Evolutionary conservation across 2,888 invertebrate genomes (phyloP).

Genomic region (Orgyia antiqua): DNA sequence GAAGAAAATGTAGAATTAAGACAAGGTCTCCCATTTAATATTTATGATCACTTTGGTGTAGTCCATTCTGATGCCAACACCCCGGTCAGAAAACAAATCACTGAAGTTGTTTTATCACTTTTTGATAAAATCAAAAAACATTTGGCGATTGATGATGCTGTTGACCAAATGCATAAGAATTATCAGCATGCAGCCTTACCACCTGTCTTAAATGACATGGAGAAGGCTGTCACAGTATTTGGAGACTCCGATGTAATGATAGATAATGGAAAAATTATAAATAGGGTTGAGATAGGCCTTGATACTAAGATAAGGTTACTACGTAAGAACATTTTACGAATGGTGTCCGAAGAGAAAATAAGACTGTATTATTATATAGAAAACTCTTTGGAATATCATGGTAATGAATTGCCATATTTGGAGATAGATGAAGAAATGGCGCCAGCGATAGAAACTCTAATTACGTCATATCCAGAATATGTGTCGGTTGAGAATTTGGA

Average conservation of each 20-base stretch:
- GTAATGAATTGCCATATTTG: slow-evolving; percentile 82
- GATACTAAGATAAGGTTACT: slow-evolving; percentile 80
- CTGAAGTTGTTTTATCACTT: slow-evolving; percentile 70
- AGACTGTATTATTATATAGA: slow-evolving; percentile 89
- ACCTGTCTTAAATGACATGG: slow-evolving; percentile 83
- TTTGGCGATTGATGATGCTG: slow-evolving; percentile 85
- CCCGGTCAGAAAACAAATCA: slow-evolving; percentile 67
- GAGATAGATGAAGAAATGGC: slow-evolving; percentile 84
- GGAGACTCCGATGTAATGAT: slow-evolving; percentile 85
- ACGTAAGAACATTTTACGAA: slow-evolving; percentile 74
- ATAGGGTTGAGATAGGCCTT: slow-evolving; percentile 81
- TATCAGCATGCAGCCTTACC: slow-evolving; percentile 93
- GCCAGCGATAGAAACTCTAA: slow-evolving; percentile 83
- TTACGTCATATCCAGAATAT: slow-evolving; percentile 87
- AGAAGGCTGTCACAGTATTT: slow-evolving; percentile 83
- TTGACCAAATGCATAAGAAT: slow-evolving; percentile 90
- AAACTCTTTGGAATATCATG: slow-evolving; percentile 92
- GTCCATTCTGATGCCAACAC: slow-evolving; percentile 78
- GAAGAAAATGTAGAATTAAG: slow-evolving; percentile 84
- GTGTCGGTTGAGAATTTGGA: slow-evolving; percentile 85
- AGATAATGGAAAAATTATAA: slow-evolving; percentile 78
- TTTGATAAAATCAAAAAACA: slow-evolving; percentile 79
- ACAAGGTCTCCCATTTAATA: slow-evolving; percentile 87
- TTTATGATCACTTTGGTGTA: slow-evolving; percentile 85
- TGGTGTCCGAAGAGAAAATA: slow-evolving; percentile 81